Evolutionary conservation across 37 sponge, comb jelly and placozoan species (phyloP).

Genomic region (Aplysina aerophoba): DNA sequence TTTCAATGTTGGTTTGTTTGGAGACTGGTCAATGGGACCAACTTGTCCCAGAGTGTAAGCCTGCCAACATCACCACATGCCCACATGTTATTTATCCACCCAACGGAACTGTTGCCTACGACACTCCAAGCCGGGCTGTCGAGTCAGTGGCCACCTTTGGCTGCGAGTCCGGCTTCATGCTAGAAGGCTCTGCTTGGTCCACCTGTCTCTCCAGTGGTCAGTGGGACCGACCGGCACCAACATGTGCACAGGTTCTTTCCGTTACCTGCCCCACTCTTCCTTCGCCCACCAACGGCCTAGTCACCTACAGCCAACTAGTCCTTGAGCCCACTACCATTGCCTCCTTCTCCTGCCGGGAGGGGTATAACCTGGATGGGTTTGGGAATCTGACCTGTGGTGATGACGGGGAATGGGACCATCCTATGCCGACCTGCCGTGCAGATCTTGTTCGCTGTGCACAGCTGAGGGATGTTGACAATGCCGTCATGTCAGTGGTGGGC

Average conservation of each 20-base stretch:
- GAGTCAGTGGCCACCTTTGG: not conserved
- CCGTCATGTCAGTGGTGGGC: not conserved
- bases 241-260: too few species aligned
- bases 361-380: not conserved
- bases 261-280: not conserved
- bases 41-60: conserved; percentile 31
- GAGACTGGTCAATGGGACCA: conserved; percentile 31
- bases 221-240: too few species aligned
- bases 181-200: too few species aligned
- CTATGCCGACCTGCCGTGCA: not conserved
- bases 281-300: not conserved
- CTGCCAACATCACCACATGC: not conserved
- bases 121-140: not conserved
- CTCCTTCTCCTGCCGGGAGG: not conserved
- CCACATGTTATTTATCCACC: not conserved
- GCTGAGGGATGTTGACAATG: not conserved
- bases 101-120: not conserved
- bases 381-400: not conserved
- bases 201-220: too few species aligned
- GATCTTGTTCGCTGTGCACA: not conserved
- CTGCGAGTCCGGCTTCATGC: not conserved
- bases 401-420: not conserved
- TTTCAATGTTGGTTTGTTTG: conserved; percentile 28
- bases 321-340: not conserved
- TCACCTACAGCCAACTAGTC: not conserved